Evolutionary conservation across 1,140 invertebrate genomes (phyloP), one percentile per base, ranked within the genome.

Genomic region (Platyscapa corneri): DNA sequence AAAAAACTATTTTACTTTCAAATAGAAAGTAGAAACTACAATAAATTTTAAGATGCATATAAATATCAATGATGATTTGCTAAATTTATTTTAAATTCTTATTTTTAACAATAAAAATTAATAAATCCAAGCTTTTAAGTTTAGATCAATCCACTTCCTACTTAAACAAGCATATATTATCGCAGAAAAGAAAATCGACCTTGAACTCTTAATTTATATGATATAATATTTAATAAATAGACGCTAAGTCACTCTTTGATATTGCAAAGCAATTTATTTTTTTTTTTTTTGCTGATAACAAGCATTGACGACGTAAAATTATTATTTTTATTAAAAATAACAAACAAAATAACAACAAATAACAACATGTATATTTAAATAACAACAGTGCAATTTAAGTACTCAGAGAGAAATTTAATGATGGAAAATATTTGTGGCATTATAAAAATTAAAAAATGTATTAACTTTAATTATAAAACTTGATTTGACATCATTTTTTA

Each of bases 221-320:
- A 84, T 77, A 78, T 84, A 78, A 27, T 77, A 77, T 42, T 83
- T 83, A 30, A 77, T 83, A 77, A 39, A 67, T 42, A 53, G 18
- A 37, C 42, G 23, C 20, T 56, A 78, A 56, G 60, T 70, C 32
- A 78, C 32, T 53, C 14, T 60, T 84, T 18, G 34, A 46, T 84
- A 84, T 49, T 78, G 23, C 60, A 39, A 53, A 78, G 46, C 60
- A 64, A 49, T 49, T 76, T 46, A 18, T 46, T 64, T 83, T 37
- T 78, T 53, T 32, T 56, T 53, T 27, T 18, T 16, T 34, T 39
- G 30, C 39, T 65, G 72, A 65, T 77, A 83, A 53, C 49, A 53
- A 82, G 80, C 30, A 56, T 32, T 82, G 67, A 82, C 80, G 32
- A 82, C 12, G 37, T 67, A 8, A 39, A 67, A 67, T 67, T 34